phyloP scores from a whole-genome alignment of 2,888 invertebrate species.

The Rapana venosa region DNA sequence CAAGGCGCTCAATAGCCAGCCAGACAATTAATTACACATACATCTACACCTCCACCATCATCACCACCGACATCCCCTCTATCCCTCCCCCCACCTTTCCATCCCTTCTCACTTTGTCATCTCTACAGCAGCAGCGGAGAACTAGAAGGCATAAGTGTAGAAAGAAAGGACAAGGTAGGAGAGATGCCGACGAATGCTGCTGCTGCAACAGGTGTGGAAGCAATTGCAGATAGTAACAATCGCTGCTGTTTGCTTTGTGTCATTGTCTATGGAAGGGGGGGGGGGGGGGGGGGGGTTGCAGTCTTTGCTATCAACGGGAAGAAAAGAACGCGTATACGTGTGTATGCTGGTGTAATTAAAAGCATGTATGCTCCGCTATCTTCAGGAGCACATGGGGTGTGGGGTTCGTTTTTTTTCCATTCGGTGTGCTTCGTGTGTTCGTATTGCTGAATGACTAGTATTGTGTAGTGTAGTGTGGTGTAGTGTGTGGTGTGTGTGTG shows the following conservation, averaged over 20 bases:
- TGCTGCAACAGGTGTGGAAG: constrained; percentile 5
- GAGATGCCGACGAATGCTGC: not conserved
- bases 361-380: too few relatives aligned
- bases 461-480: too few relatives aligned
- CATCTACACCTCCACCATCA: not conserved
- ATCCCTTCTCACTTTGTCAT: not conserved
- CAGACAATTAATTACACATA: too few relatives aligned
- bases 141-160: not conserved
- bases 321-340: too few relatives aligned
- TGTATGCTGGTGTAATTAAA: too few relatives aligned
- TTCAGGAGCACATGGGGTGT: too few relatives aligned
- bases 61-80: not conserved
- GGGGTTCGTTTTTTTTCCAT: too few relatives aligned
- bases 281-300: not conserved
- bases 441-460: too few relatives aligned
- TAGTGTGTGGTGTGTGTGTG: too few relatives aligned
- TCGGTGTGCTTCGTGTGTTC: too few relatives aligned
- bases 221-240: not conserved
- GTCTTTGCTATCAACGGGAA: too few relatives aligned
- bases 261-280: not conserved
- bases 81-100: not conserved
- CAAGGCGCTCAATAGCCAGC: too few relatives aligned
- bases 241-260: not conserved
- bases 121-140: not conserved
- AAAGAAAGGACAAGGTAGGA: not conserved